A percentile compares a stretch with the other conserved stretches of the same genome.
These are phyloP conservation scores for Crenichthys baileyi DNA, from an alignment of 2,797 vertebrate genomes.

Conservation along the genomic window DNA sequence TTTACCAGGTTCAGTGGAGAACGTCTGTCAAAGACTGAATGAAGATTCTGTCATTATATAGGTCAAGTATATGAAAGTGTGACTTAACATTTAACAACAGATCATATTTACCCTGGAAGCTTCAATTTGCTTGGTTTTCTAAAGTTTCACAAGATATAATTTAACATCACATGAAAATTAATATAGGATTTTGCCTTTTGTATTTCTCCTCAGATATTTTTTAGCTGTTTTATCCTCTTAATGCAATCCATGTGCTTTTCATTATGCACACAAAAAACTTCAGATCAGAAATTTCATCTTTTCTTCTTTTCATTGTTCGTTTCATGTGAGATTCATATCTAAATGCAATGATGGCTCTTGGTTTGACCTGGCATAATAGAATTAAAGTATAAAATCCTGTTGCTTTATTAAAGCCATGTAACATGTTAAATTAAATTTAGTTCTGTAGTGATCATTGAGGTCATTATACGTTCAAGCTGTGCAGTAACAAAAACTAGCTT, in stretches of 20 bases:
- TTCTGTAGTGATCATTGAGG: background rate
- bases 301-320: constrained; percentile 22
- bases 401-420: constrained; percentile 14
- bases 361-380: constrained; percentile 19
- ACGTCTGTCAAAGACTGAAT: background rate
- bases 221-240: constrained; percentile 4
- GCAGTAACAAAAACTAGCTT: background rate
- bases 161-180: background rate
- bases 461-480: background rate
- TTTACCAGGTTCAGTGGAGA: background rate
- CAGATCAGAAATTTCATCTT: constrained; percentile 7
- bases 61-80: background rate
- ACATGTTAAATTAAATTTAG: constrained; percentile 7
- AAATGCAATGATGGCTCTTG: constrained; percentile 26
- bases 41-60: background rate
- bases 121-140: background rate
- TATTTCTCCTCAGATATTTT: constrained; percentile 30
- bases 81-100: background rate
- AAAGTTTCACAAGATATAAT: background rate
- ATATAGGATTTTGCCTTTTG: constrained; percentile 2
- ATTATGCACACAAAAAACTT: background rate
- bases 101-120: background rate
- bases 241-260: constrained; percentile 15
- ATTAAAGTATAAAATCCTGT: constrained; percentile 27
- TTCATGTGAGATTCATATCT: constrained; percentile 30